These are phyloP conservation scores for Oncorhynchus tshawytscha DNA, from an alignment of 2,113 vertebrate genomes.

Conservation along the genomic window DNA sequence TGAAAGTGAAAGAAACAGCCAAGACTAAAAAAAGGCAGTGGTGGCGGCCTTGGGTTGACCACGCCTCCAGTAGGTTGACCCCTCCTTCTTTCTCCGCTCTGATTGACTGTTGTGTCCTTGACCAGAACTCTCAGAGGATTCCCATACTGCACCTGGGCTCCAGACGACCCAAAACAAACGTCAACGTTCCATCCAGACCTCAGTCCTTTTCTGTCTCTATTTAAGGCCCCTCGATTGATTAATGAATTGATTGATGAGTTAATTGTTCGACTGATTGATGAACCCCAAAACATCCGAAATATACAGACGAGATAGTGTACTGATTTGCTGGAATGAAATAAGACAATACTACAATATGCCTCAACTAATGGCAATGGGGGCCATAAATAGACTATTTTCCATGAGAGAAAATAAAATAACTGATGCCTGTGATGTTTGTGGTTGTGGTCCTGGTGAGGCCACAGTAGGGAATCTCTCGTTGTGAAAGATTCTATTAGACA, in stretches of 20 bases:
- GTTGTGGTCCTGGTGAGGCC: constrained; percentile 56
- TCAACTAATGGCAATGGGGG: constrained; percentile 7
- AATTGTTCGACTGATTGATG: too few relatives aligned
- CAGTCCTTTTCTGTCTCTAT: constrained; percentile 75
- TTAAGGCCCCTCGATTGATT: constrained; percentile 59
- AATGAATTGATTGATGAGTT: background rate
- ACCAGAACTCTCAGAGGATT: constrained; percentile 89
- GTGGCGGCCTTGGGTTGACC: constrained; percentile 99
- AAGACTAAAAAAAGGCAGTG: constrained; percentile 99
- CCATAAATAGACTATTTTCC: constrained; percentile 73
- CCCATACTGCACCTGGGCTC: constrained; percentile 70
- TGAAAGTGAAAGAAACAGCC: constrained; percentile 58
- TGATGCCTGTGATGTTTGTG: constrained; percentile 57
- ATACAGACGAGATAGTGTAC: background rate
- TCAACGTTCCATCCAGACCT: constrained; percentile 45
- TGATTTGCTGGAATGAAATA: background rate
- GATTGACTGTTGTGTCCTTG: constrained; percentile 98
- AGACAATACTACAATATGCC: background rate
- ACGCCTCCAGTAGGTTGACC: constrained; percentile 99
- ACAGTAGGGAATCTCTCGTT: constrained; percentile 70
- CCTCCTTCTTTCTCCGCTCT: constrained; percentile 83
- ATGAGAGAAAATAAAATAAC: constrained; percentile 59
- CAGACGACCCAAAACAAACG: constrained; percentile 47
- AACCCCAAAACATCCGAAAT: background rate
- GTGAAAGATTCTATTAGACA: constrained; percentile 53